Evolutionary conservation across 2,113 vertebrate genomes (phyloP), one percentile per base, ranked within the genome.

Genomic region (Cephalopterus ornatus): DNA sequence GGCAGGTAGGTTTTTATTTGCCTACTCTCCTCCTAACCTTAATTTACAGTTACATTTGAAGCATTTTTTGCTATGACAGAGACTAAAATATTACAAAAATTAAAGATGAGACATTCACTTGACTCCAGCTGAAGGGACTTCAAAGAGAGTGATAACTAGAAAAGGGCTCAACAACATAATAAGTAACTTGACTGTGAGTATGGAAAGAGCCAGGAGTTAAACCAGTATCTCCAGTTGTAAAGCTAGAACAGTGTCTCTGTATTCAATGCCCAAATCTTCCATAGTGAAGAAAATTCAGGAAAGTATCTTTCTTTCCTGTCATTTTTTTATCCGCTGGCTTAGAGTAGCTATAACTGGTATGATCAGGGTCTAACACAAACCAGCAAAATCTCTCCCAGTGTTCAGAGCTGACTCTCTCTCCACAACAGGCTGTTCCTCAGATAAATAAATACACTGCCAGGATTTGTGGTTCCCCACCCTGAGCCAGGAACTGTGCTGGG

Each of bases 71-170:
- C 67, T 61, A 49, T 5, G 46, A 56, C 58, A 89, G 44, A 35
- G 66, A 88, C 42, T 58, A 66, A 89, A 91, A 85, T 47, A 67
- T 47, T 83, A 33, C 14, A 66, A 50, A 94, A 85, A 61, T 28
- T 62, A 79, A 85, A 88, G 56, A 28, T 20, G 53, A 89, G 58
- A 76, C 62, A 37, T 73, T 76, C 67, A 39, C 74, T 90, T 89
- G 92, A 70, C 77, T 92, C 46, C 85, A 77, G 81, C 89, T 76
- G 84, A 94, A 79, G 70, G 44, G 62, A 72, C 49, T 89, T 94
- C 89, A 93, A 86, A 88, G 35, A 59, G 66, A 95, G 77, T 24
- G 2, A 50, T 75, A 85, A 87, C 93, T 42, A 88, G 37, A 37
- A 77, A 72, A 76, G 87, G 81, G 37, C 46, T 76, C 44, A 62